Evolutionary conservation across 2,113 vertebrate genomes (phyloP), one percentile per base, ranked within the genome.

Genomic region (Ptilonorhynchus violaceus): DNA sequence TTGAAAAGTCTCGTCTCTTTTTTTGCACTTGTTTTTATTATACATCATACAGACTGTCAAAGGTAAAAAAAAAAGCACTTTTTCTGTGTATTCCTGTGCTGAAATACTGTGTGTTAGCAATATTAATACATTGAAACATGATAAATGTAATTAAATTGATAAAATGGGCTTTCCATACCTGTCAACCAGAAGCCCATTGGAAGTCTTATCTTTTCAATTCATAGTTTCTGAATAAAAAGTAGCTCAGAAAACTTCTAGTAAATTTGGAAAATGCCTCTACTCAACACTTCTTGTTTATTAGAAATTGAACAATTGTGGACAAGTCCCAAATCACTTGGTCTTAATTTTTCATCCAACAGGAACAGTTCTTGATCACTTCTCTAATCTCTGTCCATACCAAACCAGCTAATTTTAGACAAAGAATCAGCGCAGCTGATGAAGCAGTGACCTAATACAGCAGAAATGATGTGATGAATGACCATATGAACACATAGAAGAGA

Each of bases 271-370:
- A 16, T 73, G 35, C 46, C 46, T 39, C 37, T 69, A 22, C 63
- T 94, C 67, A 72, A 84, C 47, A 44, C 14, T 83, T 85, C 39
- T 63, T 89, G 30, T 85, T 78, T 82, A 62, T 24, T 70, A 80
- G 92, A 90, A 95, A 85, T 46, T 33, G 69, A 96, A 75, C 58
- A 66, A 86, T 74, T 94, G 77, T 96, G 77, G 52, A 86, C 6
- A 4, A 63, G 41, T 30, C 27, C 25, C 70, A 81, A 10, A 49
- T 94, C 80, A 50, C 69, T 85, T 81, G 16, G 41, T 79, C 53
- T 49, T 95, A 19, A 62, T 60, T 93, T 93, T 89, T 75, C 53
- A 68, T 88, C 47, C 50, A 56, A 37, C 14, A 56, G 87, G 66
- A 93, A 68, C 27, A 41, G 18, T 41, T 85, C 62, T 72, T 92